phyloP scores from a whole-genome alignment of 2,888 invertebrate genomes.

The Cheilosia grossa region DNA sequence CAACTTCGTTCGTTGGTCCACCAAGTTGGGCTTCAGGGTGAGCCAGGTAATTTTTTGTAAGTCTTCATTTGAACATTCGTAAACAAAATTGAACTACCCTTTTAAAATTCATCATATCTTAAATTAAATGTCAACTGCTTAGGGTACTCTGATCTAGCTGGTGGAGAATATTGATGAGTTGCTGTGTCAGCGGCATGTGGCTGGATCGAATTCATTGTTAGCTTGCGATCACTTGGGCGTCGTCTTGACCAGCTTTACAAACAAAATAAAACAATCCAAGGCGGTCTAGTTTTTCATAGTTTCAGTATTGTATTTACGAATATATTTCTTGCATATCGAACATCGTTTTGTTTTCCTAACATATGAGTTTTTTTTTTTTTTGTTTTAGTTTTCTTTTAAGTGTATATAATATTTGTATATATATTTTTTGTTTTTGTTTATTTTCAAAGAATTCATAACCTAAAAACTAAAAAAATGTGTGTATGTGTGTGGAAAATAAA shows the following conservation, averaged over 20 bases:
- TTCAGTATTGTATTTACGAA: constrained; percentile 75
- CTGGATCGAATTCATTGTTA: no score
- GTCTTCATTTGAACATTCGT: no score
- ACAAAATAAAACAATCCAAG: constrained; percentile 15
- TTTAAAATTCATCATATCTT: no score
- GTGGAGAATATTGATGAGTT: no score
- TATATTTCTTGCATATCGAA: constrained; percentile 75
- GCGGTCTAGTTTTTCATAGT: constrained; percentile 69
- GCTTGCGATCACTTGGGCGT: neutral
- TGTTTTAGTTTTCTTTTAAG: constrained; percentile 70
- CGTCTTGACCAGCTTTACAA: neutral
- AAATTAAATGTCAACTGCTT: no score
- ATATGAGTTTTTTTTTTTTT: constrained; percentile 63
- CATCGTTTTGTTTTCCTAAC: constrained; percentile 76
- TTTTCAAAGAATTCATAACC: constrained; percentile 66
- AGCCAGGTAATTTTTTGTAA: no score
- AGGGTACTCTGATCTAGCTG: no score
- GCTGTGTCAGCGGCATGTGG: no score
- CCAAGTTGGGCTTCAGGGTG: no score
- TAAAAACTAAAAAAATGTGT: constrained; percentile 72
- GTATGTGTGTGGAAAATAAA: constrained; percentile 65
- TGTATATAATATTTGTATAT: constrained; percentile 76
- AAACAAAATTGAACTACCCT: no score
- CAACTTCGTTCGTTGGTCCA: no score
- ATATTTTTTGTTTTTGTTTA: constrained; percentile 61